Conservation (phyloP, 2,797 vertebrate genomes). For the Ceyx erithaca region DNA sequence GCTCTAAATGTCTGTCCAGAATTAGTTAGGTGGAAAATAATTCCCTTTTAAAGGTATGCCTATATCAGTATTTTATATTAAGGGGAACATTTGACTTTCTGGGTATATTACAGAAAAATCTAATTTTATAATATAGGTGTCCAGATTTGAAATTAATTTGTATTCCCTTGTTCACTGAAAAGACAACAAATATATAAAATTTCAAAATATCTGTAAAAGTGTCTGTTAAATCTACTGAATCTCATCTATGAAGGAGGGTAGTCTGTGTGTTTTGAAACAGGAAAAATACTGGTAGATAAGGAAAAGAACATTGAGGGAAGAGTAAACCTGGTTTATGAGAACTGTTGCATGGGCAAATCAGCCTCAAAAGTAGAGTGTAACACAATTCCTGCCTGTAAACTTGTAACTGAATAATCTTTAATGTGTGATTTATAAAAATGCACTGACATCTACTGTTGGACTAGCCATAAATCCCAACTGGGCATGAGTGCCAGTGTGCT, state of each 20-base stretch:
- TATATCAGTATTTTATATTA: not conserved
- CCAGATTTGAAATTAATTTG: not conserved
- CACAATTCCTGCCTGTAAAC: not conserved
- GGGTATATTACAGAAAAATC: not conserved
- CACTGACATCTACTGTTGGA: not conserved
- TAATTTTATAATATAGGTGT: not conserved
- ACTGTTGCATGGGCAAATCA: not conserved
- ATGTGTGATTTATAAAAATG: not conserved
- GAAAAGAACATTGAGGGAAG: not conserved
- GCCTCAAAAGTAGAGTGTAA: not conserved
- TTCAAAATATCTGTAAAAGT: not conserved
- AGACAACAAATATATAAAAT: not conserved
- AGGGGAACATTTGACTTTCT: not conserved
- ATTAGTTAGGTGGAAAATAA: not conserved
- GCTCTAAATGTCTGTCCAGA: not conserved
- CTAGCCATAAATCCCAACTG: fast-evolving
- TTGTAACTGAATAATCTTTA: not conserved
- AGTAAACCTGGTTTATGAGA: not conserved
- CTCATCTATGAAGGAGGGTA: not conserved
- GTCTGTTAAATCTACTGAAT: not conserved
- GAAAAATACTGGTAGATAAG: not conserved
- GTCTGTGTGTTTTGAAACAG: not conserved
- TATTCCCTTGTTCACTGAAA: not conserved
- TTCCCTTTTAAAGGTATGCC: not conserved
- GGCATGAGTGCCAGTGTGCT: not conserved